Percentiles rank a stretch among this genome's conserved stretches.
Evolutionary conservation across 2,113 vertebrate species (phyloP).

Genomic region (Eurystomus gularis): DNA sequence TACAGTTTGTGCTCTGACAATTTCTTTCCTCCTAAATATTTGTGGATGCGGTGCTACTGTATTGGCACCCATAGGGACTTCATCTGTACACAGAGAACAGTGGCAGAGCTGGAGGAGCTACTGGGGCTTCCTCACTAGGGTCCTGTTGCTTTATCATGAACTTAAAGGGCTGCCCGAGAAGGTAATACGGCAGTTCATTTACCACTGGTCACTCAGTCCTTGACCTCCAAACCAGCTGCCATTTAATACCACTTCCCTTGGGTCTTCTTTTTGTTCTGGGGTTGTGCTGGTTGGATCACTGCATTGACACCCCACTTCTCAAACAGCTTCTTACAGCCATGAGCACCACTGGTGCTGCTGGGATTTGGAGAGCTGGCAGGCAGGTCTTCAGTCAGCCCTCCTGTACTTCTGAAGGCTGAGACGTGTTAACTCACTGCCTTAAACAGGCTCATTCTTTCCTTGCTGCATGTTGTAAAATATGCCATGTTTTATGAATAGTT

Average conservation of each 20-base stretch:
- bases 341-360: not conserved
- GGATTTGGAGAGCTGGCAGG: not conserved
- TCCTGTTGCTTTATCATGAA: not conserved
- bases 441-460: not conserved
- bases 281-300: not conserved
- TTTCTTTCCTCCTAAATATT: not conserved
- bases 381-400: not conserved
- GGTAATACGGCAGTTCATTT: not conserved
- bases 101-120: not conserved
- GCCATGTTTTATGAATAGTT: not conserved
- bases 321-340: not conserved
- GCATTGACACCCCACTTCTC: not conserved
- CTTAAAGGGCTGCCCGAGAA: not conserved
- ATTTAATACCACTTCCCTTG: not conserved
- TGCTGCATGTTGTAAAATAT: not conserved
- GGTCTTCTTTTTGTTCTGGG: not conserved
- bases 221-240: not conserved
- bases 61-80: not conserved
- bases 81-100: not conserved
- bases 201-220: not conserved
- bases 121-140: not conserved
- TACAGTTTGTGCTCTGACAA: not conserved
- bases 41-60: not conserved
- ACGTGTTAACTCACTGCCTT: not conserved
- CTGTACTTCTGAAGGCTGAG: not conserved